Conservation (phyloP, 2,888 invertebrate genomes). For the Polydrusus tereticollis region DNA sequence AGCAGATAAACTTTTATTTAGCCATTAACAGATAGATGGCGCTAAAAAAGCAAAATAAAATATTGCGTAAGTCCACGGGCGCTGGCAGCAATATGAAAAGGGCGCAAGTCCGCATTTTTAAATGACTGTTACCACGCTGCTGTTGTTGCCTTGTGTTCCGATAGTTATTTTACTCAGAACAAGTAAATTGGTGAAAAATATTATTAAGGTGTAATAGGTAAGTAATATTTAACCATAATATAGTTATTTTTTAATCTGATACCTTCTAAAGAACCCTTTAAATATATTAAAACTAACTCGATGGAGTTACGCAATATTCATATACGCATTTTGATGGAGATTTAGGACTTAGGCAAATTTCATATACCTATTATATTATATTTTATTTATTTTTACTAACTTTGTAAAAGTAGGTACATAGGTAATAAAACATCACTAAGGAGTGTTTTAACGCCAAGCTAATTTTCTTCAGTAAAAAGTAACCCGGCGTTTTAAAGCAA, state of each 20-base stretch:
- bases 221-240: slow-evolving; percentile 10
- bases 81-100: slow-evolving; percentile 7
- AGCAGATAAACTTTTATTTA: background rate
- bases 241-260: background rate
- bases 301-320: slow-evolving; percentile 3
- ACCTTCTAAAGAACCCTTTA: background rate
- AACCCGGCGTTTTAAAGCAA: background rate
- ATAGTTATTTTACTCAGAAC: background rate
- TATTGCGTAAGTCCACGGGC: background rate
- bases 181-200: background rate
- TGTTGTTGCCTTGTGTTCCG: background rate
- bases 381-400: background rate
- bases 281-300: background rate
- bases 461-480: background rate
- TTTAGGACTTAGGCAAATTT: background rate
- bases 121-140: background rate
- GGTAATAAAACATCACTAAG: background rate
- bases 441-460: background rate
- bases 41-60: background rate
- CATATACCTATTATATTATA: slow-evolving; percentile 4
- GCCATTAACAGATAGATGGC: background rate
- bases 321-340: slow-evolving; percentile 2
- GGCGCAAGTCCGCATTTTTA: slow-evolving; percentile 2
- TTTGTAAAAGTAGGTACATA: background rate
- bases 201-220: background rate